A percentile compares a stretch with the other conserved stretches of the same genome.
Conservation (phyloP, 2,797 vertebrate species). For the Salarias fasciatus region DNA sequence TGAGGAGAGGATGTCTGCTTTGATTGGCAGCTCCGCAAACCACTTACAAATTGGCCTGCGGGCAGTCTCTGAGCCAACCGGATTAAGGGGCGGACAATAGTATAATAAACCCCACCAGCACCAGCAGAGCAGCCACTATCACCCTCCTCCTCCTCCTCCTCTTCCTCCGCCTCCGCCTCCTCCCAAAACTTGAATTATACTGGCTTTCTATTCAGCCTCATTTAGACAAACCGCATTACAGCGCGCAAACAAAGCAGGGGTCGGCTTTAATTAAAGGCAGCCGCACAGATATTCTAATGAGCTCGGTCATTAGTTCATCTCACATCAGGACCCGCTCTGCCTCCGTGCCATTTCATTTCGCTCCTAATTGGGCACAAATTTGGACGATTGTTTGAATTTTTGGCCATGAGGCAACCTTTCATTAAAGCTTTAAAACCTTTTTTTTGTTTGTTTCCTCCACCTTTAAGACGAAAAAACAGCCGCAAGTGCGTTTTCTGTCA, state of each 20-base stretch:
- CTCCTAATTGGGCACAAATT: slow-evolving; percentile 1
- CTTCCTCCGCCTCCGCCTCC: slow-evolving; percentile 15
- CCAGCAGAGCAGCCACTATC: slow-evolving; percentile 4
- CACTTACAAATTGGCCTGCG: slow-evolving; percentile 77
- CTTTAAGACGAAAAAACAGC: no score
- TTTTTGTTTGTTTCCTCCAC: no score
- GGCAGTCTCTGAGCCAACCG: slow-evolving; percentile 79
- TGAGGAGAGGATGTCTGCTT: slow-evolving; percentile 76
- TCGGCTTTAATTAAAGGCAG: slow-evolving; percentile 50
- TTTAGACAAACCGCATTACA: slow-evolving; percentile 52
- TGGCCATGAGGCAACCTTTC: background rate
- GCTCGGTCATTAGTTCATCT: slow-evolving; percentile 11
- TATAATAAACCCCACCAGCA: slow-evolving; percentile 39
- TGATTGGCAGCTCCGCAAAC: slow-evolving; percentile 83
- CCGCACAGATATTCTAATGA: slow-evolving; percentile 16
- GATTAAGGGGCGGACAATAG: slow-evolving; percentile 78
- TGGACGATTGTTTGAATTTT: background rate
- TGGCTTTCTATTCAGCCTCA: slow-evolving; percentile 31
- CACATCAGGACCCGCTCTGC: background rate
- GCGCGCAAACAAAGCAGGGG: slow-evolving; percentile 34
- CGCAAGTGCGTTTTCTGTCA: no score
- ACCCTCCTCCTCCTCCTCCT: background rate
- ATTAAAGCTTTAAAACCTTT: background rate
- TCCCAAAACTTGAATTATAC: slow-evolving; percentile 68
- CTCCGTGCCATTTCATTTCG: slow-evolving; percentile 14